These are phyloP conservation scores for Sycophila sp. DNA, from an alignment of 1,140 invertebrate genomes.

Conservation along the genomic window DNA sequence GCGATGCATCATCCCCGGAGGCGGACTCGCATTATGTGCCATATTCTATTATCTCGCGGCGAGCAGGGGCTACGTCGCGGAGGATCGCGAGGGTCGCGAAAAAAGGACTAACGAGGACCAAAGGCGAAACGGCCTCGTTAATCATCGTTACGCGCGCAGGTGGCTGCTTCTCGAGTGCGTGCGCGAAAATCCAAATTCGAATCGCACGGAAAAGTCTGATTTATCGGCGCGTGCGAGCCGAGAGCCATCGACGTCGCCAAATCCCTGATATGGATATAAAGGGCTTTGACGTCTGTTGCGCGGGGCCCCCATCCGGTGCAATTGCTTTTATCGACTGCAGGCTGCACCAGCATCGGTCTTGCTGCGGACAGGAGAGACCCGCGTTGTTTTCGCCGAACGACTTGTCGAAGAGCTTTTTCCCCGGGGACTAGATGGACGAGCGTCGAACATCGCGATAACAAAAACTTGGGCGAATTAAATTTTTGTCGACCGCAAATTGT, in stretches of 20 bases:
- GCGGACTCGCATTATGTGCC: not conserved
- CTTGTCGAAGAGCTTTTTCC: not conserved
- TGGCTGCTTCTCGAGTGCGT: no score
- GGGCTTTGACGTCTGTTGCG: conserved; percentile 7
- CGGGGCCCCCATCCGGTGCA: not conserved
- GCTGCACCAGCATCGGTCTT: conserved; percentile 12
- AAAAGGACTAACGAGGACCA: conserved; percentile 7
- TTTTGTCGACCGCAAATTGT: no score
- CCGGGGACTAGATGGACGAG: no score
- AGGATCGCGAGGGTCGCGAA: not conserved
- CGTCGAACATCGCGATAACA: no score
- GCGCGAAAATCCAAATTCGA: not conserved
- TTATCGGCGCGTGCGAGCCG: conserved; percentile 1
- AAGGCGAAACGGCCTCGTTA: conserved; percentile 32
- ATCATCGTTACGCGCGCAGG: conserved; percentile 37
- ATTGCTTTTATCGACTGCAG: conserved; percentile 16
- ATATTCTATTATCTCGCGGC: conserved; percentile 37
- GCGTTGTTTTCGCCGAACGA: not conserved
- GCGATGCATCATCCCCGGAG: conserved; percentile 30
- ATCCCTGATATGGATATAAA: not conserved
- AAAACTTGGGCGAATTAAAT: no score
- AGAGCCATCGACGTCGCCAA: not conserved
- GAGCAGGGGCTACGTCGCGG: no score
- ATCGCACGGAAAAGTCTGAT: conserved; percentile 7
- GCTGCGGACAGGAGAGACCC: not conserved